Evolutionary conservation across 2,113 vertebrate species (phyloP), one percentile per base, ranked within the genome.

Genomic region (Anthoscopus minutus): DNA sequence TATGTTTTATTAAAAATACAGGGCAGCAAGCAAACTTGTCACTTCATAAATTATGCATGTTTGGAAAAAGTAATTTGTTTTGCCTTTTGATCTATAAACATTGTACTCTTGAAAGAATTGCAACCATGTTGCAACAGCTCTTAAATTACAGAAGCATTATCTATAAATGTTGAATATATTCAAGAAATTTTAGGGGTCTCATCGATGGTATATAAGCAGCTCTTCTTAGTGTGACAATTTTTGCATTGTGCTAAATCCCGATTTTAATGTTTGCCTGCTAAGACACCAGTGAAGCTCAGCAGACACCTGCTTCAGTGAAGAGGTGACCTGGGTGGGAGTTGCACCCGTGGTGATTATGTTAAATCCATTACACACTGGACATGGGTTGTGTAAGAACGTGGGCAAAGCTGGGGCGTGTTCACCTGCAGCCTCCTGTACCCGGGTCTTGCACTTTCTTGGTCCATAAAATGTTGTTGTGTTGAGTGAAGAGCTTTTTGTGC

Each of bases 351-450:
- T n/a, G 96, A 96, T 97, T 95, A 97, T 13, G 72, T 81, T 97
- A 97, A 97, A 95, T 91, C 96, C 80, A 77, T 94, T 94, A 96
- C 22, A 78, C 37, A 25, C 2, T 85, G 94, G 70, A 11, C 77
- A 2, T 45, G n/a, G 30, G 56, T 82, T 94, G 86, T 81, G 72
- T 90, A 91, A 88, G 38, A 45, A 30, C 42, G 24, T 0, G 1
- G 62, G 48, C 53, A 72, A 66, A 81, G 60, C 88, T 33, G 25
- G 28, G 33, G 0, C 57, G 37, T 17, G 48, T 28, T 51, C 82
- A 81, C 92, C 62, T 50, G 37, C 86, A 89, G 74, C 66, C 40
- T 89, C 80, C 71, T 65, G 7, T 28, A 16, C 7, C 28, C 33
- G 20, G 2, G 5, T 16, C 50, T 30, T 53, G 35, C 33, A 30